Conservation (phyloP, 1,140 invertebrate species). For the Melanaphis sacchari region DNA sequence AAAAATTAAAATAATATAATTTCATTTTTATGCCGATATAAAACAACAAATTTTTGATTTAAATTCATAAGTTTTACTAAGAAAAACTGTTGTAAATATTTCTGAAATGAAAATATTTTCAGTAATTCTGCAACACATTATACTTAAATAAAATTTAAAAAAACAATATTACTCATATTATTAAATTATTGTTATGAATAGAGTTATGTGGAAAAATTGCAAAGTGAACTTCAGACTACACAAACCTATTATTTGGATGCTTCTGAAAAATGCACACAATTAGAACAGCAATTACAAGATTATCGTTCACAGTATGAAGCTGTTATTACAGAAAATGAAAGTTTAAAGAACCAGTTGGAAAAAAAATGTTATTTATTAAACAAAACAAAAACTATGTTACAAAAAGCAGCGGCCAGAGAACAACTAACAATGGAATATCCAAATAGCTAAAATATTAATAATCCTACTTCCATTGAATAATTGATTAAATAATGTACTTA, state of each 20-base stretch:
- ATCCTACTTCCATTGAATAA: neutral
- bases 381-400: slow-evolving; percentile 68
- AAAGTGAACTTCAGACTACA: slow-evolving; percentile 64
- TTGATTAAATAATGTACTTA: neutral
- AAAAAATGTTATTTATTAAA: slow-evolving; percentile 67
- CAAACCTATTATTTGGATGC: slow-evolving; percentile 64
- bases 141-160: neutral
- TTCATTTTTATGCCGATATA: neutral
- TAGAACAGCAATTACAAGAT: slow-evolving; percentile 66
- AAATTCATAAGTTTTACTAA: neutral
- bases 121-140: neutral
- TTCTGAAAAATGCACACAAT: slow-evolving; percentile 63
- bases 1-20: neutral
- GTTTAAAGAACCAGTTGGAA: slow-evolving; percentile 65
- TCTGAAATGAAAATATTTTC: neutral
- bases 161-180: neutral
- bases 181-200: slow-evolving; percentile 28
- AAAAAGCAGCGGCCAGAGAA: slow-evolving; percentile 67
- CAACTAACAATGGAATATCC: slow-evolving; percentile 66
- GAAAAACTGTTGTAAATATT: neutral
- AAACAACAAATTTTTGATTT: neutral
- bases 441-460: slow-evolving; percentile 61
- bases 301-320: slow-evolving; percentile 53
- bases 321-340: slow-evolving; percentile 53
- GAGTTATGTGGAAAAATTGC: slow-evolving; percentile 61